These are phyloP conservation scores for Leptinotarsa peninsularis DNA, from an alignment of 2,888 invertebrate genomes.

Conservation along the genomic window DNA sequence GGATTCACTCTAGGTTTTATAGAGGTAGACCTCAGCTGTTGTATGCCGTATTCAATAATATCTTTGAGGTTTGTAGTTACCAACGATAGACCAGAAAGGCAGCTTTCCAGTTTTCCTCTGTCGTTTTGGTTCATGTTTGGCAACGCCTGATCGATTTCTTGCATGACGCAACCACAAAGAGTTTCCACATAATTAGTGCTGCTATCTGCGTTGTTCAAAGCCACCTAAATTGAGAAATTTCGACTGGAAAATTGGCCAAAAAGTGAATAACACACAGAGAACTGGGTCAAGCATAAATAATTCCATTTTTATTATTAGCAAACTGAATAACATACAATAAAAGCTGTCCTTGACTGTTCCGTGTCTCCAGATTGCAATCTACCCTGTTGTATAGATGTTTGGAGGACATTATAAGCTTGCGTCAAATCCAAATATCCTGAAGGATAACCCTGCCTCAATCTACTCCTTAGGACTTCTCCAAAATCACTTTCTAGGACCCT, in stretches of 20 bases:
- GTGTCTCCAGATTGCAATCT: slow-evolving; percentile 82
- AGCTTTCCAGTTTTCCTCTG: slow-evolving; percentile 79
- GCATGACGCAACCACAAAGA: slow-evolving; percentile 80
- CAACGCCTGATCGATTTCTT: slow-evolving; percentile 75
- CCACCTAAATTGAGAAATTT: slow-evolving; percentile 69
- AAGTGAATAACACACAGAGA: too few relatives aligned
- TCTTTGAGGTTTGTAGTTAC: slow-evolving; percentile 73
- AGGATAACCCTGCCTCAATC: slow-evolving; percentile 83
- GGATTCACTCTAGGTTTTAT: slow-evolving; percentile 86
- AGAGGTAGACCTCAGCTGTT: slow-evolving; percentile 82
- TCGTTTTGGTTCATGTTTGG: slow-evolving; percentile 74
- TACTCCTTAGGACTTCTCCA: slow-evolving; percentile 77
- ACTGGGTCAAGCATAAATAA: too few relatives aligned
- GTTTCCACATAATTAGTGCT: slow-evolving; percentile 92
- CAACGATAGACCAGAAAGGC: slow-evolving; percentile 72
- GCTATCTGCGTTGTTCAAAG: slow-evolving; percentile 90
- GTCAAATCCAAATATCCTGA: slow-evolving; percentile 82
- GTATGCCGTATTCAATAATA: slow-evolving; percentile 83
- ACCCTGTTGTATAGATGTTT: slow-evolving; percentile 83
- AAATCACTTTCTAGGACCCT: slow-evolving; percentile 88
- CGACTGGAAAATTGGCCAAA: too few relatives aligned
- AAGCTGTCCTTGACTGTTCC: slow-evolving; percentile 81
- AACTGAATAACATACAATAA: slow-evolving; percentile 72
- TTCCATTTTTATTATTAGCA: too few relatives aligned
- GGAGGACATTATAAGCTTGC: slow-evolving; percentile 86